A percentile compares a stretch with the other conserved stretches of the same genome.
Evolutionary conservation across 2,113 vertebrate species (phyloP).

Genomic region (Phyllostomus discolor): DNA sequence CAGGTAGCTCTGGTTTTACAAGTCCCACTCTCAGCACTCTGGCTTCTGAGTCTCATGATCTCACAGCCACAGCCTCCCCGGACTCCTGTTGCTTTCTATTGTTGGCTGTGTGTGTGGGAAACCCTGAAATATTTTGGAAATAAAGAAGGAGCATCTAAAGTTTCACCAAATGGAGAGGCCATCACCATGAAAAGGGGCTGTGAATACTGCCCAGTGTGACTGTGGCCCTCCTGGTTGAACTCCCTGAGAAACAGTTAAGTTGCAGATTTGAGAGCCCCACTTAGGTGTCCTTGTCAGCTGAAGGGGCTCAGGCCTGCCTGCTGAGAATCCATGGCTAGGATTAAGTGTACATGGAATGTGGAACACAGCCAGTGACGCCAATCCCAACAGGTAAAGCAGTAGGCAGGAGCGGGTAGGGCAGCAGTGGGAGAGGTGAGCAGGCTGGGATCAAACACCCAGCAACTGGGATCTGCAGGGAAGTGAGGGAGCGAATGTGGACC

Average conservation of each 20-base stretch:
- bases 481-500: background rate
- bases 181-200: background rate
- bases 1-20: background rate
- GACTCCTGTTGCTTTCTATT: background rate
- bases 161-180: background rate
- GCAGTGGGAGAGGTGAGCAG: background rate
- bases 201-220: background rate
- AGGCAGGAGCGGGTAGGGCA: background rate
- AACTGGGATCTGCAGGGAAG: background rate
- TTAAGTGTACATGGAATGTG: background rate
- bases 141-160: background rate
- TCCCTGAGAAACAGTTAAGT: background rate
- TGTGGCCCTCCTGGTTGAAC: background rate
- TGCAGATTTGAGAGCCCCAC: background rate
- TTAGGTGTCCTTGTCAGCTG: background rate
- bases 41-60: background rate
- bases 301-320: background rate
- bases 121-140: constrained; percentile 1
- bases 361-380: background rate
- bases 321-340: background rate
- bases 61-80: background rate
- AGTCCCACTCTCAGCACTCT: background rate
- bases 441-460: background rate
- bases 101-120: background rate
- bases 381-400: background rate